Conservation (phyloP, 2,113 vertebrate species). For the Lethenteron camtschaticum region DNA sequence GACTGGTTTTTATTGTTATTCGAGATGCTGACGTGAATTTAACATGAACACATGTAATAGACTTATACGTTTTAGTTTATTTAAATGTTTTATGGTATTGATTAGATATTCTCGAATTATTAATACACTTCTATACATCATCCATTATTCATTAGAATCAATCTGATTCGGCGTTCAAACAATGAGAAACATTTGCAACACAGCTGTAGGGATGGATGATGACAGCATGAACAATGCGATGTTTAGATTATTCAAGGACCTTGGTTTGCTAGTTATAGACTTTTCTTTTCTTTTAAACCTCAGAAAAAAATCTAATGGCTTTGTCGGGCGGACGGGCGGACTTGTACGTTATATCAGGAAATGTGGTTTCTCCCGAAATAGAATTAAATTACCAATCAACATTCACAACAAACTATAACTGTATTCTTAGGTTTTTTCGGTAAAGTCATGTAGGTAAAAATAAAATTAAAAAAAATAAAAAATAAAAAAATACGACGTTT, state of each 20-base stretch:
- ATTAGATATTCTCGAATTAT: background rate
- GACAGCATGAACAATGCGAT: too few species aligned
- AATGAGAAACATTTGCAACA: constrained; percentile 3
- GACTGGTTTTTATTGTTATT: too few species aligned
- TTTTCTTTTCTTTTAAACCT: background rate
- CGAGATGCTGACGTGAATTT: background rate
- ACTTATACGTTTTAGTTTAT: background rate
- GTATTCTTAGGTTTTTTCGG: background rate
- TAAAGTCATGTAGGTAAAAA: too few species aligned
- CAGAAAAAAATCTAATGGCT: background rate
- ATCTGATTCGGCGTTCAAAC: background rate
- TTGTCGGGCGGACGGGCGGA: background rate
- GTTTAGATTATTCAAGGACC: too few species aligned
- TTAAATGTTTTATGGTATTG: background rate
- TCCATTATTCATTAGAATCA: background rate
- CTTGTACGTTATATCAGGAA: background rate
- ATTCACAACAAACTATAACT: constrained; percentile 3
- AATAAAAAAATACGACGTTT: too few species aligned
- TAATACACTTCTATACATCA: background rate
- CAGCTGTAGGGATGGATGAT: background rate
- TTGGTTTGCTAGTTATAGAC: too few species aligned
- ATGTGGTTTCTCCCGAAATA: background rate
- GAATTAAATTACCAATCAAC: background rate
- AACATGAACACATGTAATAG: background rate
- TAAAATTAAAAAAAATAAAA: too few species aligned